Base-by-base conservation (phyloP, 2,797 vertebrate genomes). In the Cephalopachus bancanus region DNA sequence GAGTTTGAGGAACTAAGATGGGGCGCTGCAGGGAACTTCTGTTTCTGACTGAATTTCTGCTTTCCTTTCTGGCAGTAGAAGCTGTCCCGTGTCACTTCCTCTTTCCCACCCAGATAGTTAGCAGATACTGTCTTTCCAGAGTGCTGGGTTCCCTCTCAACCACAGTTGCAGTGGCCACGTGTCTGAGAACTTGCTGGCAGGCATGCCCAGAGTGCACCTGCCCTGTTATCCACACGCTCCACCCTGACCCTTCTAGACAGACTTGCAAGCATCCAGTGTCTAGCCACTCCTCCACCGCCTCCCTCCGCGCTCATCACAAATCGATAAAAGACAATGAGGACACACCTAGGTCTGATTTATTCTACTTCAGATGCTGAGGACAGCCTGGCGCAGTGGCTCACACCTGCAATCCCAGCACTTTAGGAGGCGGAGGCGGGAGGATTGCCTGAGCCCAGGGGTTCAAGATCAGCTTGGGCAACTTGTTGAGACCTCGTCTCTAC, bases 31-130 rank as follows among this genome's bases (percentile, higher is more conserved):
- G 55, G 60, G 87, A 89, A 89, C 51, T 87, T 84, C 78, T 71
- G 67, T 71, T 86, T 96, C 79, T 89, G 26, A 30, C 24, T 33
- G 37, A 71, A 67, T 87, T 65, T 94, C 93, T 92, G 84, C 80
- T 94, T 84, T 96, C 76, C 60, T 86, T 83, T 69, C 83, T 49
- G 49, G 57, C 49, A 16, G 17, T 67, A 55, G 51, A 89, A 87
- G 83, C 26, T 44, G 30, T 28, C n/a, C 57, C 5, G 0, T 53
- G 37, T 53, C 75, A 49, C 93, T 96, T 97, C 89, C 83, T 89
- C 55, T 94, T 94, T 86, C 59, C 69, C 53, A 71, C 76, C 75
- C 86, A 15, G n/a, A 75, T 65, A 81, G 59, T 53, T 33, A 65
- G 28, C 24, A 15, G 88, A 85, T 24, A 0, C 0, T 19, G 60